Evolutionary conservation across 2,888 invertebrate genomes (phyloP).

Genomic region (Atrina japonica): DNA sequence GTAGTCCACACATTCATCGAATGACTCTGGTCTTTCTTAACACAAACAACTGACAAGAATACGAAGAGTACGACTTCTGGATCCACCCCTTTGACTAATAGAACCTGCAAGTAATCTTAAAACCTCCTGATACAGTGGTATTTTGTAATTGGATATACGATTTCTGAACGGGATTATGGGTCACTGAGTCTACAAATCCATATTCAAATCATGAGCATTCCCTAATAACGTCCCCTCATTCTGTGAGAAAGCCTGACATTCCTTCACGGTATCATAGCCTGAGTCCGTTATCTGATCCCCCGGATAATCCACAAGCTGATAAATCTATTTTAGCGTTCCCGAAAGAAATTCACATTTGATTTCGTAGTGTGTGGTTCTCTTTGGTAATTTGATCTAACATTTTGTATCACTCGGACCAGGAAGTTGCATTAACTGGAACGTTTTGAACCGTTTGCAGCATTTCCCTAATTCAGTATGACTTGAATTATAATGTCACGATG

Average conservation of each 20-base stretch:
- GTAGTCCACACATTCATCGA: conserved; percentile 48
- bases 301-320: not conserved
- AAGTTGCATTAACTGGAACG: too few relatives aligned
- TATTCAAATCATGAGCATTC: conserved; percentile 33
- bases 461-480: not conserved
- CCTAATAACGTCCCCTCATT: conserved; percentile 49
- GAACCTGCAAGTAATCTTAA: conserved; percentile 48
- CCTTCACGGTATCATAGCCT: too few relatives aligned
- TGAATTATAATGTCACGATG: not conserved
- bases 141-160: conserved; percentile 43
- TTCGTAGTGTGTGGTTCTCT: too few relatives aligned
- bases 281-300: conserved; percentile 30
- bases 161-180: conserved; percentile 36
- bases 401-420: too few relatives aligned
- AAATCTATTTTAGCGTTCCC: conserved; percentile 44
- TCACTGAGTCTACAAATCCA: conserved; percentile 48
- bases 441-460: not conserved
- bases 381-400: too few relatives aligned
- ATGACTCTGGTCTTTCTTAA: conserved; percentile 43
- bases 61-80: conserved; percentile 8
- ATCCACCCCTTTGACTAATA: conserved; percentile 44
- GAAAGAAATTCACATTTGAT: conserved; percentile 5
- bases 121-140: conserved; percentile 52
- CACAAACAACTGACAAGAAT: conserved; percentile 12
- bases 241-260: conserved; percentile 41